Evolutionary conservation across 2,113 vertebrate species (phyloP).

Genomic region (Amazona guildingii): DNA sequence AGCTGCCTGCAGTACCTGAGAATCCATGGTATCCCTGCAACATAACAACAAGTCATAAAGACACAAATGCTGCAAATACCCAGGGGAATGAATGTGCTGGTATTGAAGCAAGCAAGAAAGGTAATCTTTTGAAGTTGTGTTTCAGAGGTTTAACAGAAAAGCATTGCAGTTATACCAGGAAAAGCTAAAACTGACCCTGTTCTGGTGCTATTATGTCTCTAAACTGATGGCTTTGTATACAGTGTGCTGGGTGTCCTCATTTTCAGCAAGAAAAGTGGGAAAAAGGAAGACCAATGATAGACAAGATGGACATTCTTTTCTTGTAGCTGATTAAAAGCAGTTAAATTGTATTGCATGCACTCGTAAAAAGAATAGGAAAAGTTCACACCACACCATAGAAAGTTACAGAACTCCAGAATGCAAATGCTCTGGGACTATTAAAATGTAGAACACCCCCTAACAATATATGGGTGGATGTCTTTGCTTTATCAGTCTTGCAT

Average conservation of each 20-base stretch:
- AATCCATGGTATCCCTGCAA: fast-evolving
- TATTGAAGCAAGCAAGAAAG: neutral
- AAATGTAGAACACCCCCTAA: neutral
- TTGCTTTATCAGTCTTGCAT: neutral
- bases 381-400: neutral
- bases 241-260: neutral
- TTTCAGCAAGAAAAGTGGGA: neutral
- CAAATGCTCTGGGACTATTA: neutral
- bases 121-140: neutral
- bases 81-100: neutral
- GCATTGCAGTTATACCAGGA: neutral
- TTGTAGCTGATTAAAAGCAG: neutral
- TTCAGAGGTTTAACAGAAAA: neutral
- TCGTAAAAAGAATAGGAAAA: neutral
- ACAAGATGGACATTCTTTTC: neutral
- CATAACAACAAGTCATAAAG: neutral
- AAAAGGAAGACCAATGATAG: neutral
- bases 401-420: neutral
- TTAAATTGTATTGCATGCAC: neutral
- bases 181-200: neutral
- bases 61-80: neutral
- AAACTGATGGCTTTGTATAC: neutral
- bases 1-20: neutral
- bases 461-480: neutral
- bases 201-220: neutral